These are phyloP conservation scores for Eristalinus aeneus DNA, from an alignment of 2,888 invertebrate genomes.

Conservation along the genomic window DNA sequence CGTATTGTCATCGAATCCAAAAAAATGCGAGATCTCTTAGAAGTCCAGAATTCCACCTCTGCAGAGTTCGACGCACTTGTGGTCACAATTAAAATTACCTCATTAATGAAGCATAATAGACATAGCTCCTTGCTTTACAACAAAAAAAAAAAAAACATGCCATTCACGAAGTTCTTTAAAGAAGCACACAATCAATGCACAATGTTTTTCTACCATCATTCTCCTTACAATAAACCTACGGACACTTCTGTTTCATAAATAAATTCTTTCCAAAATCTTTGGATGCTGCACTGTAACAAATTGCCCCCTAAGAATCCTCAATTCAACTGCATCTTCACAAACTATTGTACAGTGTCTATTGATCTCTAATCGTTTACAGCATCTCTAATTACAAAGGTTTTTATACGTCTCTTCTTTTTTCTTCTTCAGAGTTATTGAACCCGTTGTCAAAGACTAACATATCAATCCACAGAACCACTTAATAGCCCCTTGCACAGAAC, in stretches of 20 bases:
- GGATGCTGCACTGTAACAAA: neutral
- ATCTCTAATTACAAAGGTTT: neutral
- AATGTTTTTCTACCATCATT: neutral
- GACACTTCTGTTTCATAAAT: neutral
- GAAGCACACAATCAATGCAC: no score
- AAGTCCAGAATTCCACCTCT: no score
- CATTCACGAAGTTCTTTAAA: no score
- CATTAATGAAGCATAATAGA: no score
- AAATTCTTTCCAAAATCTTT: neutral
- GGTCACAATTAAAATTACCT: no score
- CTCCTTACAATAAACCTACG: neutral
- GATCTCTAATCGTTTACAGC: neutral
- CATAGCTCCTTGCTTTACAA: no score
- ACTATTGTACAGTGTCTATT: neutral
- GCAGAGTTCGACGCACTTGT: no score
- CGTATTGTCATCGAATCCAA: no score
- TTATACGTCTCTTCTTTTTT: neutral
- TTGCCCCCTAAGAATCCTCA: neutral
- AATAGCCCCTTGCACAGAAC: neutral
- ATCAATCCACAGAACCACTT: slow-evolving; percentile 13
- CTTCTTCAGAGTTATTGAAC: neutral
- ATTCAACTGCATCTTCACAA: neutral
- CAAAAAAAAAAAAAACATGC: no score
- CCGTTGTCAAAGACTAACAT: neutral
- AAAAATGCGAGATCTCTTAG: no score